Percentiles rank a stretch among this genome's conserved stretches.
phyloP scores from a whole-genome alignment of 2,113 vertebrate species.

The Nibea coibor region DNA sequence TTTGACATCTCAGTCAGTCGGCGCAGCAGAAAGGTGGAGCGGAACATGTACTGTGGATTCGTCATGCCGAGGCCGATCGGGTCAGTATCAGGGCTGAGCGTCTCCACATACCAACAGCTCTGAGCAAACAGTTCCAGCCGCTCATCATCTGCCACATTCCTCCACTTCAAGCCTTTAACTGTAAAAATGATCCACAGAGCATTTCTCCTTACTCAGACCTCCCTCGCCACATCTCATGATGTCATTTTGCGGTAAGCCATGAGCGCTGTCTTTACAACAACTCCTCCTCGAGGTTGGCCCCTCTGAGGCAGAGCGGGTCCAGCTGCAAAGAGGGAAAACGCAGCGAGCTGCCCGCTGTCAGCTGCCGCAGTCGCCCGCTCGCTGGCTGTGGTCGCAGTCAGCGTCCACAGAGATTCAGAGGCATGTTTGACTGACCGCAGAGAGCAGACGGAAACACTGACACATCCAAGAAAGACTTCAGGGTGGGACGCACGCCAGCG shows the following conservation, averaged over 20 bases:
- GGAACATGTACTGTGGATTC: too few species aligned
- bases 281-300: neutral
- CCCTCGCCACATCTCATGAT: slow-evolving; percentile 51
- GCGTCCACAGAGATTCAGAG: slow-evolving; percentile 37
- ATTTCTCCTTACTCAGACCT: slow-evolving; percentile 40
- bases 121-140: neutral
- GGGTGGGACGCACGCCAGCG: neutral
- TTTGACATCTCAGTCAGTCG: too few species aligned
- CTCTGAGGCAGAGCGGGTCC: neutral
- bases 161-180: neutral
- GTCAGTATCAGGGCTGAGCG: neutral
- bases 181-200: slow-evolving; percentile 12
- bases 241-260: slow-evolving; percentile 57
- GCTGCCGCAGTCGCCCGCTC: slow-evolving; percentile 1
- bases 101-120: neutral
- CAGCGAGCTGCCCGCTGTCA: neutral
- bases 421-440: slow-evolving; percentile 41
- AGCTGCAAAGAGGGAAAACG: neutral
- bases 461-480: slow-evolving; percentile 7
- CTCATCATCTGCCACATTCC: neutral
- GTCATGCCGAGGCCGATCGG: too few species aligned
- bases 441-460: slow-evolving; percentile 14
- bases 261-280: slow-evolving; percentile 16
- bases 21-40: neutral
- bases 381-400: slow-evolving; percentile 27